phyloP scores from a whole-genome alignment of 2,113 vertebrate genomes.

The Zootoca vivipara region DNA sequence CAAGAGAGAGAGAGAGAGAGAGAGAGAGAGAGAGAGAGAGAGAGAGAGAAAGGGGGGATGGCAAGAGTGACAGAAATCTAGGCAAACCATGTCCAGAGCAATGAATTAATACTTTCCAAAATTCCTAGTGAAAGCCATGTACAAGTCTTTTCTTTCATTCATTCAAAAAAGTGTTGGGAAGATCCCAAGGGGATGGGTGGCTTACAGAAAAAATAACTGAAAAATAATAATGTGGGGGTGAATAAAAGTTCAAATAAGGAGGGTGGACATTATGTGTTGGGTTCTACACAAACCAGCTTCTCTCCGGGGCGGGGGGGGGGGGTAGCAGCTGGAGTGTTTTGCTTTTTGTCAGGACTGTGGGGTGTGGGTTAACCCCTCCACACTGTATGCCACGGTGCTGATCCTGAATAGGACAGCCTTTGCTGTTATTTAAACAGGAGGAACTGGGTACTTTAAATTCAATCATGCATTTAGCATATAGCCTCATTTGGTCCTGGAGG shows the following conservation, averaged over 20 bases:
- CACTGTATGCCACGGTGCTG: background rate
- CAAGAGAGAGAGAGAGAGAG: too few species aligned
- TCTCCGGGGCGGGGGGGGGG: background rate
- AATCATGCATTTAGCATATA: background rate
- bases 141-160: conserved; percentile 28
- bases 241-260: background rate
- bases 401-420: background rate
- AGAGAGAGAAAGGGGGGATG: too few species aligned
- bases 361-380: too few species aligned
- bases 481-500: background rate
- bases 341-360: background rate
- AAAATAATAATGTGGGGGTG: conserved; percentile 17
- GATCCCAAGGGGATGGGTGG: conserved; percentile 27
- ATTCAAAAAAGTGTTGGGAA: conserved; percentile 49
- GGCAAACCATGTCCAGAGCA: conserved; percentile 48
- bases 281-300: background rate
- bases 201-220: background rate
- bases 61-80: conserved; percentile 34
- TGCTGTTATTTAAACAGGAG: background rate
- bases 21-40: too few species aligned
- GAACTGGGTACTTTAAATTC: background rate
- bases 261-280: background rate
- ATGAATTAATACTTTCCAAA: conserved; percentile 49
- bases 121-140: conserved; percentile 34
- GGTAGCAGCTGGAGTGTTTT: background rate